A percentile compares a stretch with the other conserved stretches of the same genome.
Evolutionary conservation across 2,888 invertebrate genomes (phyloP).

Genomic region (Himalopsyche kuldschensis): DNA sequence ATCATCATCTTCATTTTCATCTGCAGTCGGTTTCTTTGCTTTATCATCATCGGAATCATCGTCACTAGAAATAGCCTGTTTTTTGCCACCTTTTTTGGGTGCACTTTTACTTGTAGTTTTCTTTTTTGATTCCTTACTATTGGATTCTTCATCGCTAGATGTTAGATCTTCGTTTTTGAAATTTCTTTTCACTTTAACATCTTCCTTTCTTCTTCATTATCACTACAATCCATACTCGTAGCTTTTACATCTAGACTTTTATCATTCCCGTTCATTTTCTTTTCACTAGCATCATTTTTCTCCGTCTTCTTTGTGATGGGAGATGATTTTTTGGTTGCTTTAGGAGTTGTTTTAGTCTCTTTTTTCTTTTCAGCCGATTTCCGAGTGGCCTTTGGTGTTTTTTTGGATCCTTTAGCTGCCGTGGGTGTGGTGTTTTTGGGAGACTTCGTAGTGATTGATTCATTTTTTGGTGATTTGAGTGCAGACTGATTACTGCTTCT

Average conservation of each 20-base stretch:
- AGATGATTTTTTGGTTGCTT: slow-evolving; percentile 19
- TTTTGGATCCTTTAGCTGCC: slow-evolving; percentile 24
- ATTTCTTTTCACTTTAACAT: slow-evolving; percentile 5
- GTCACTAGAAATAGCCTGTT: neutral
- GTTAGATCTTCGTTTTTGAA: neutral
- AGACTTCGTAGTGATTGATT: slow-evolving; percentile 48
- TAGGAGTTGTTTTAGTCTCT: slow-evolving; percentile 31
- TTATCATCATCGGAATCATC: neutral
- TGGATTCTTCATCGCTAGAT: neutral
- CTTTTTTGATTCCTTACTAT: neutral
- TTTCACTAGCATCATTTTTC: neutral
- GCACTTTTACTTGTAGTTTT: neutral
- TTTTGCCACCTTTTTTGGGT: neutral
- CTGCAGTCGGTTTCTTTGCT: neutral
- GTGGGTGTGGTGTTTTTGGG: slow-evolving; percentile 40
- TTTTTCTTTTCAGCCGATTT: slow-evolving; percentile 13
- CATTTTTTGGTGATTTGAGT: slow-evolving; percentile 27
- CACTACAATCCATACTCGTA: neutral
- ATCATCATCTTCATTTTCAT: slow-evolving; percentile 24
- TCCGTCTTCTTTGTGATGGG: slow-evolving; percentile 10
- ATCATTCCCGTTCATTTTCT: neutral
- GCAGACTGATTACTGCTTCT: neutral
- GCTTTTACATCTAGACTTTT: slow-evolving; percentile 7
- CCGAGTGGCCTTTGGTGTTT: slow-evolving; percentile 22
- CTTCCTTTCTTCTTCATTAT: neutral